Evolutionary conservation across 1,140 invertebrate species (phyloP), one percentile per base, ranked within the genome.

Genomic region (Leptopilina boulardi): DNA sequence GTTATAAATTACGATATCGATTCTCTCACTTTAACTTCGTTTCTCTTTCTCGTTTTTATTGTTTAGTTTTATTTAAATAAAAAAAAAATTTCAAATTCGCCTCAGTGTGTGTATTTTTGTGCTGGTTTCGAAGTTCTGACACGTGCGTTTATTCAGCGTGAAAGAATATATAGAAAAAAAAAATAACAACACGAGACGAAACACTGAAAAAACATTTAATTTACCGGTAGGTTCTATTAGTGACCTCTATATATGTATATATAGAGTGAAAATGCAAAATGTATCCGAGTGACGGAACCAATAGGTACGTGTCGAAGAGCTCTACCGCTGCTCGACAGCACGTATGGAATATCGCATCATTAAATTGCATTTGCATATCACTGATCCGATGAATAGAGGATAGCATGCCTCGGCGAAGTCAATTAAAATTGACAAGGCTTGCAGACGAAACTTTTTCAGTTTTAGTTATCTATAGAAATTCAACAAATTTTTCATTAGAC

Each of bases 321-420:
- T 23, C 8, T 21, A 59, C 19, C 54, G 10, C 5, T 59, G 54
- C 54, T 59, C 54, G 54, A 59, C 54, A 26, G 81, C 76, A 80
- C 77, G 72, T 83, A 83, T 80, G 80, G 82, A 78, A 84, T 87
- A 88, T 85, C 86, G 82, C 86, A 78, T 88, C 87, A 87, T 88
- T 87, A 87, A 88, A 88, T 87, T 86, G 82, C 84, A 87, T 87
- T 87, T 87, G 85, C 86, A 87, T 88, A 87, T 88, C 84, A 83
- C 79, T 84, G 86, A 87, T 59, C 85, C 84, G 79, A 80, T 84
- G 83, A 86, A 86, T 86, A 80, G 83, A 82, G 80, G 72, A 71
- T 81, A 78, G 80, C 81, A 86, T 76, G 85, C 81, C 79, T 86
- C 83, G 76, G 77, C 80, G 84, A 76, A 85, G 86, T 82, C 85